Base-by-base conservation (phyloP, 2,113 vertebrate genomes). In the Poicephalus meyeri region DNA sequence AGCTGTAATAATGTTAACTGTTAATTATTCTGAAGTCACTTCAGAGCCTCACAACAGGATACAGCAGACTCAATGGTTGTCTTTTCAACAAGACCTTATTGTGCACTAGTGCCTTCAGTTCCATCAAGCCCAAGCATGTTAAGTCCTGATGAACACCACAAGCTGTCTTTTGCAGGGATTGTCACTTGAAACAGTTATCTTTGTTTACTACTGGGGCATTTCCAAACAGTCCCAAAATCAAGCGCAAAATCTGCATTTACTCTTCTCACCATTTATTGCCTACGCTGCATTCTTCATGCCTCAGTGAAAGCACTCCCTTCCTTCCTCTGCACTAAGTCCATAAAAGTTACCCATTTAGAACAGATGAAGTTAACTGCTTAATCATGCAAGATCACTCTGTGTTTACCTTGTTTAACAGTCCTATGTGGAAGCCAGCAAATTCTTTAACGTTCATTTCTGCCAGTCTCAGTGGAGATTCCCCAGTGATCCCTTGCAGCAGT, bases 381-480 rank as follows among this genome's bases (percentile, higher is more conserved):
- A 16, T 42, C 47, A 61, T 39, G 25, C n/a, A 85, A 85, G 68
- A 47, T 37, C 41, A 71, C 79, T 44, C 8, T 16, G 33, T 53
- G 33, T 79, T 96, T 98, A 99, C 99, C 98, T 99, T 99, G 97
- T 98, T 99, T 95, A 99, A 92, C 65, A 99, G 98, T 64, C 98
- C 98, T 88, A 99, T 97, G 95, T 99, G 98, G 97, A 99, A 99
- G 80, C 98, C 98, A 86, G 98, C 96, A 85, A 98, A 98, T 90
- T 99, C 98, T 97, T 99, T 99, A 90, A 98, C 96, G 86, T 98
- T 99, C 95, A 98, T 88, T 95, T 99, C 98, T 16, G 97, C 91
- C 91, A 98, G 97, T 84, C 98, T 98, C 23, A 98, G 92, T 24
- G 98, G 96, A 76, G 97, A 97, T 95, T 99, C 98, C 23, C 98